These are phyloP conservation scores for Eriosoma lanigerum DNA, from an alignment of 1,140 invertebrate species.

Conservation along the genomic window DNA sequence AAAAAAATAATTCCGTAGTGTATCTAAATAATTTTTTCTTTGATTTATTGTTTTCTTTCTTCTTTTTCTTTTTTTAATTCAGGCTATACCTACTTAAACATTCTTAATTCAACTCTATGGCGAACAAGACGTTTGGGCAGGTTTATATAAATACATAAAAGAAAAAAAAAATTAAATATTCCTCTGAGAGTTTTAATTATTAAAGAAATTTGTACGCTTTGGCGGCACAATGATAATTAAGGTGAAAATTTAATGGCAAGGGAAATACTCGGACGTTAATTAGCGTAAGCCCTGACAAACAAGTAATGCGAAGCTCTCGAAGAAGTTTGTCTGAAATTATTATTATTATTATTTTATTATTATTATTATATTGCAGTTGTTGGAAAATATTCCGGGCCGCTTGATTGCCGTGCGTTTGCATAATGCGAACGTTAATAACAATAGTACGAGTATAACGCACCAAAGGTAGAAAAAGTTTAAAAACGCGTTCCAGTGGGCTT, in stretches of 20 bases:
- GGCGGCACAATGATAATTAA: slow-evolving; percentile 29
- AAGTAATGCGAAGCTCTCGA: slow-evolving; percentile 35
- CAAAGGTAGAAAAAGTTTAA: not conserved
- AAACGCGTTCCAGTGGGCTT: not conserved
- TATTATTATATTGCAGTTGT: slow-evolving; percentile 35
- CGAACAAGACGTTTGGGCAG: slow-evolving; percentile 1
- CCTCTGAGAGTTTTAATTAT: slow-evolving; percentile 8
- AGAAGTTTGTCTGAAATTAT: slow-evolving; percentile 37
- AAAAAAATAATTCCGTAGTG: not conserved
- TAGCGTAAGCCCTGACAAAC: not conserved
- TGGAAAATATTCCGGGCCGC: not conserved
- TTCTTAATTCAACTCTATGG: not conserved
- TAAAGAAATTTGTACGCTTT: slow-evolving; percentile 15
- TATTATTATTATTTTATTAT: slow-evolving; percentile 17
- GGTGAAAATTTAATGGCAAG: slow-evolving; percentile 15
- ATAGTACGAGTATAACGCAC: not conserved
- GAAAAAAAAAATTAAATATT: slow-evolving; percentile 5
- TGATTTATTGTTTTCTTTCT: not conserved
- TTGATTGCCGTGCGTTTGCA: slow-evolving; percentile 9
- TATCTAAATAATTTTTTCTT: not conserved
- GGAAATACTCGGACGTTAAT: slow-evolving; percentile 34
- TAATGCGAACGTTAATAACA: slow-evolving; percentile 22
- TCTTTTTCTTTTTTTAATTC: not conserved
- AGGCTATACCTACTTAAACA: slow-evolving; percentile 5
- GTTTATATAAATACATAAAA: not conserved